phyloP scores from a whole-genome alignment of 2,113 vertebrate species.

The Lophius piscatorius region DNA sequence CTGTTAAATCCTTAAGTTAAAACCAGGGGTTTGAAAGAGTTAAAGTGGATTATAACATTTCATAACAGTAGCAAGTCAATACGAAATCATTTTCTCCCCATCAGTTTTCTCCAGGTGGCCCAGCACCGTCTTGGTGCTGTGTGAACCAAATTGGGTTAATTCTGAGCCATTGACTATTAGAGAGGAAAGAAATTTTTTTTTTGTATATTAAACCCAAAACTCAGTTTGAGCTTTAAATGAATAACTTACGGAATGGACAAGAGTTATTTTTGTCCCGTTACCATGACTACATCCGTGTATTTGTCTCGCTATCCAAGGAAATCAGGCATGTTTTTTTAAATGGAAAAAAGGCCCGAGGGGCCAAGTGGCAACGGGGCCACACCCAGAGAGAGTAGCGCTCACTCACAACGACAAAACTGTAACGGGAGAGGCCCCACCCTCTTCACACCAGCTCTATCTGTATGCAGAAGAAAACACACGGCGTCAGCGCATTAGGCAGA shows the following conservation, averaged over 20 bases:
- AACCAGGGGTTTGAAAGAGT: no score
- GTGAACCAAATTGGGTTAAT: no score
- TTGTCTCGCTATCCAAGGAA: slow-evolving; percentile 39
- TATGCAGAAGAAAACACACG: slow-evolving; percentile 67
- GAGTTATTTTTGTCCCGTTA: neutral
- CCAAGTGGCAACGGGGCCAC: slow-evolving; percentile 60
- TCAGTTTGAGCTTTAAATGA: neutral
- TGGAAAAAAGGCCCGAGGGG: slow-evolving; percentile 60
- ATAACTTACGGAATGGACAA: neutral
- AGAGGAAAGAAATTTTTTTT: neutral
- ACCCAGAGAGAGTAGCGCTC: slow-evolving; percentile 46
- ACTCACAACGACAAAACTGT: slow-evolving; percentile 48
- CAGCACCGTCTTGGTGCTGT: no score
- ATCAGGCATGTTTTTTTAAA: slow-evolving; percentile 60
- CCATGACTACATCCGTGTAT: neutral
- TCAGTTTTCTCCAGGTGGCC: no score
- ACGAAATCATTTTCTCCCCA: no score
- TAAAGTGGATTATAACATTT: no score
- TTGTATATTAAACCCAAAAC: neutral
- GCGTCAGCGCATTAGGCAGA: neutral
- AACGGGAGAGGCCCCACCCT: slow-evolving; percentile 56
- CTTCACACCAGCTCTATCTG: slow-evolving; percentile 70
- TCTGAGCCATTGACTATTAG: no score
- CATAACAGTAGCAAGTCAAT: no score
- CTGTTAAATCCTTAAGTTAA: no score